Base-by-base conservation (phyloP, 1,140 invertebrate species). In the Anagrus nilaparvatae region DNA sequence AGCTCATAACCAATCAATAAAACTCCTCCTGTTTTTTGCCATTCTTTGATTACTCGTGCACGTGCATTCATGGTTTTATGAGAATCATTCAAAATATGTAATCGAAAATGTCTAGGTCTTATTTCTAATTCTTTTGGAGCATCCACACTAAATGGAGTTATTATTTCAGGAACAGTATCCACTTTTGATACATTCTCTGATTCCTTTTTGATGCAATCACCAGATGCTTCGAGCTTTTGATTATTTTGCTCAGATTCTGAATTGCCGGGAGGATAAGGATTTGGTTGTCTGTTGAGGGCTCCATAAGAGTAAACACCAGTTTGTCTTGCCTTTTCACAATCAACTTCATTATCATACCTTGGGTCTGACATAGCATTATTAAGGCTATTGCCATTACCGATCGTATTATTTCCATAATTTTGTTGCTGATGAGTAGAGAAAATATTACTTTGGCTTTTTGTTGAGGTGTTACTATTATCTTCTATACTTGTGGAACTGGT, bases 1-100 rank as follows among this genome's bases (percentile, higher is more conserved):
- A 99, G 75, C 71, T 99, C 96, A 63, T 99, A 99, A 5, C 96
- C 96, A 57, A 99, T 93, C 45, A 99, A 71, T 8, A 99, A 67
- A 2, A 99, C 94, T 13, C 96, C 96, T 4, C 95, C 94, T 8
- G 74, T 70, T 31, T 78, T 75, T 17, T 77, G 75, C 95, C 96
- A 99, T 23, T 88, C 82, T 58, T 84, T 62, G 23, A 81, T 56
- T 28, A 90, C 78, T 63, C 82, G 82, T 1, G 86, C 80, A 42
- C 92, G 71, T 21, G 89, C 82, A 19, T 79, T 75, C 47, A 94
- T 75, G 1, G 87, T 93, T 70, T 98, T 98, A 47, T 91, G 87
- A 40, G 82, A 84, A 60, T 98, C 96, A 59, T 96, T 97, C 5
- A 99, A 65, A 5, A 96, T 79, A 61, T 84, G 91, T 2, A 98